Evolutionary conservation across 2,797 vertebrate species (phyloP).

Genomic region (Xerus rutilus): DNA sequence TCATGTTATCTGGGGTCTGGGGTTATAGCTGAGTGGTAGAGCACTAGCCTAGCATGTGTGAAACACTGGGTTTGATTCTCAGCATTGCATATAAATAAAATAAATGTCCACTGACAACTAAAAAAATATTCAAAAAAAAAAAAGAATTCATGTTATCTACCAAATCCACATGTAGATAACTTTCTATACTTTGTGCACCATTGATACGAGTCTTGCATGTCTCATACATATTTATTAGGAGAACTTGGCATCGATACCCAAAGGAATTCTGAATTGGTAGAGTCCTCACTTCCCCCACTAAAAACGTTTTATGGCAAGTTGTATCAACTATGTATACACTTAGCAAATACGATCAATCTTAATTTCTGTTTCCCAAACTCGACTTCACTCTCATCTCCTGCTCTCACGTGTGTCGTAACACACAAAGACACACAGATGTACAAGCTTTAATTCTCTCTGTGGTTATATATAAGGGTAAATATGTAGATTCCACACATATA

Average conservation of each 20-base stretch:
- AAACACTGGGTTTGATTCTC: too few relatives aligned
- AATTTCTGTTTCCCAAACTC: not conserved
- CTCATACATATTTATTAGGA: constrained; percentile 81
- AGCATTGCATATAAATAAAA: too few relatives aligned
- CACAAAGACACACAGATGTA: not conserved
- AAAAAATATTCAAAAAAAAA: too few relatives aligned
- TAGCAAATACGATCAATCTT: not conserved
- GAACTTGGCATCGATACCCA: constrained; percentile 68
- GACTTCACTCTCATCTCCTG: not conserved
- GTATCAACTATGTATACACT: not conserved
- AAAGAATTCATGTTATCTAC: constrained; percentile 76
- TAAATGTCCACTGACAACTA: too few relatives aligned
- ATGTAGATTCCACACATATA: too few relatives aligned
- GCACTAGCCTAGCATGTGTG: too few relatives aligned
- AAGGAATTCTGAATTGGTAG: constrained; percentile 72
- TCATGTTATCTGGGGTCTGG: constrained; percentile 67
- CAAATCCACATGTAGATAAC: constrained; percentile 85
- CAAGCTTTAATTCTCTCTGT: not conserved
- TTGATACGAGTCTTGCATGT: constrained; percentile 86
- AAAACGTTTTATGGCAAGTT: not conserved
- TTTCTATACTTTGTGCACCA: constrained; percentile 82
- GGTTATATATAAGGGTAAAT: not conserved
- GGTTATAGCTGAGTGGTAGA: too few relatives aligned
- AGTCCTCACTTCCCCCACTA: not conserved
- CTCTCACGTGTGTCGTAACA: not conserved